Evolutionary conservation across 2,888 invertebrate species (phyloP), one percentile per base, ranked within the genome.

Genomic region (Chelonus formosanus): DNA sequence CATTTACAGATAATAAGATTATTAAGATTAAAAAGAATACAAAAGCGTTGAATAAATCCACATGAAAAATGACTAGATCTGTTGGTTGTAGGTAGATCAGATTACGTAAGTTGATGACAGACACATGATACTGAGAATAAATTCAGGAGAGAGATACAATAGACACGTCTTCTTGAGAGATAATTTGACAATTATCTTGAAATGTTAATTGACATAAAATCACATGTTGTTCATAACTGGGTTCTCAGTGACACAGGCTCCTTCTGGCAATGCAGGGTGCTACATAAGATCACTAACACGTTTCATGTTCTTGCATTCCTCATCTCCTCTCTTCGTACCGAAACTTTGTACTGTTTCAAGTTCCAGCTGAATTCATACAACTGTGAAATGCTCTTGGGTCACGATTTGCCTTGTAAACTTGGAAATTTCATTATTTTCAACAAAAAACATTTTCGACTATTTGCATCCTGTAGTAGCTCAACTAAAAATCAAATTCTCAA

Each of bases 381-480:
- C 44, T 63, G 66, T 71, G 65, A 69, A 69, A 71, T 71, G 65
- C 69, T 70, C 71, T 53, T 66, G 70, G 71, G 71, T 73, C 68
- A 71, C 71, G 72, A 73, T 73, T 74, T 71, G 68, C 73, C 70
- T 60, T 63, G 71, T 67, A 74, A 73, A 73, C 71, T 73, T 74
- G 50, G 69, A 69, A 74, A 74, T 74, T 71, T 70, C 70, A 71
- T 74, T 74, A 74, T 66, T 70, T 65, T 63, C 63, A 58, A 66
- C 70, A 70, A 72, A 72, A 61, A 65, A 64, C 52, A 52, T 48
- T 48, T 48, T 59, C 50, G 59, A 48, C 50, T 59, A 48, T 59
- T 50, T 59, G 50, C 59, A 8, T 47, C 45, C 45, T 45, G 40
- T 40, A 40, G 6, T 40, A 40, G 5, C 4, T 40, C 6, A 40